Base-by-base conservation (phyloP, 2,888 invertebrate species). In the Chymomyza fuscimana region DNA sequence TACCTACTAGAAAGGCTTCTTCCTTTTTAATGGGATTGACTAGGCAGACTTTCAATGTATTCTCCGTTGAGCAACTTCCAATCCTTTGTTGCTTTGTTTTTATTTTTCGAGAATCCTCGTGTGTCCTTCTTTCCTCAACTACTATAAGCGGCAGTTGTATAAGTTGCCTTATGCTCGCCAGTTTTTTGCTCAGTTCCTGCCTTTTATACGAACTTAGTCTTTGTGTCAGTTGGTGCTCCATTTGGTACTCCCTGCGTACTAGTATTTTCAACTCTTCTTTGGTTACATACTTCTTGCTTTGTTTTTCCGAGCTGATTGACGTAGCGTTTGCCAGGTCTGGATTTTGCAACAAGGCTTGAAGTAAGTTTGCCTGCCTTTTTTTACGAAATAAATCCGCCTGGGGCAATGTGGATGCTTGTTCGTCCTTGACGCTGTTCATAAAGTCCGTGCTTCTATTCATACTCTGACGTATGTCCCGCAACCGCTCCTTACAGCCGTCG, bases 371-470 rank as follows among this genome's bases (percentile, higher is more conserved):
- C 6, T 22, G 56, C 12, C 19, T 19, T 1, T 25, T n/a, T 19
- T 54, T 16, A 15, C 7, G 15, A 19, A 2, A n/a, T 54, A 54
- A 9, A 19, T 19, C 15, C 16, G 19, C 16, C 52, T 16, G 15
- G 52, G 52, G 16, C 19, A 76, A 63, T 0, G 50, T 16, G 0
- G 46, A 63, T 3, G 65, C 52, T 7, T 51, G 19, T 3, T 29
- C 64, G 1, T 22, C 52, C 19, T 65, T 61, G 2, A 50, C 46
- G 0, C 68, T 67, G 0, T 54, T 46, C 19, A 70, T 40, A 29
- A 72, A 40, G 15, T 63, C 69, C 32, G 70, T 40, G 22, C 69
- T 70, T 29, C 69, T 75, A n/a, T 70, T 64, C 59, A 83, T 67
- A 19, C 71, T 66, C 5, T 56, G 72, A 15, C 79, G 74, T 25